A percentile compares a stretch with the other conserved stretches of the same genome.
These are phyloP conservation scores for Megalops cyprinoides DNA, from an alignment of 2,797 vertebrate genomes.

Conservation along the genomic window DNA sequence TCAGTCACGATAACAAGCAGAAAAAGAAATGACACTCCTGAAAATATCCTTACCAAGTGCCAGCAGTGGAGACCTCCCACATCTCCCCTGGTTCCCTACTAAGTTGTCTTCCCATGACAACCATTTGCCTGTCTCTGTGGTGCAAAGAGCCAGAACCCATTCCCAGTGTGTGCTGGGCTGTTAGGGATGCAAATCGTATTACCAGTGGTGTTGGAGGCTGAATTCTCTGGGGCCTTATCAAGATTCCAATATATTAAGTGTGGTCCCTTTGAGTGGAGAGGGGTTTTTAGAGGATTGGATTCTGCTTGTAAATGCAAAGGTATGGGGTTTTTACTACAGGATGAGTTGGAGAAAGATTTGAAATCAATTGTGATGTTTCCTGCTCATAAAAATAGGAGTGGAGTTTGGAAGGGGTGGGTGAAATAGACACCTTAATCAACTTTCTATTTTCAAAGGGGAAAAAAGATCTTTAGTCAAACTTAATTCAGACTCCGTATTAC, in stretches of 20 bases:
- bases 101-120: slow-evolving; percentile 1
- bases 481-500: too few species aligned
- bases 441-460: background rate
- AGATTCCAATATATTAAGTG: background rate
- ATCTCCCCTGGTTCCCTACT: background rate
- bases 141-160: background rate
- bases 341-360: background rate
- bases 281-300: background rate
- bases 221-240: background rate
- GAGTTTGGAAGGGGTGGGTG: too few species aligned
- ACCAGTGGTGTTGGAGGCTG: background rate
- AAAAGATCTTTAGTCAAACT: background rate
- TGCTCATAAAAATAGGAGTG: too few species aligned
- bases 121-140: background rate
- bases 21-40: background rate
- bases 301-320: background rate
- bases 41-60: slow-evolving; percentile 9
- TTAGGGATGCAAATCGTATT: background rate
- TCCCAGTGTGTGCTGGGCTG: background rate
- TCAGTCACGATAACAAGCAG: background rate
- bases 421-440: background rate
- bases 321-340: too few species aligned
- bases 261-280: background rate
- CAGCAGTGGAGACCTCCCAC: slow-evolving; percentile 13
- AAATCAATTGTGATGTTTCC: background rate